Evolutionary conservation across 23 tunicate species (phyloP).

Genomic region (Clavelina lepadiformis): DNA sequence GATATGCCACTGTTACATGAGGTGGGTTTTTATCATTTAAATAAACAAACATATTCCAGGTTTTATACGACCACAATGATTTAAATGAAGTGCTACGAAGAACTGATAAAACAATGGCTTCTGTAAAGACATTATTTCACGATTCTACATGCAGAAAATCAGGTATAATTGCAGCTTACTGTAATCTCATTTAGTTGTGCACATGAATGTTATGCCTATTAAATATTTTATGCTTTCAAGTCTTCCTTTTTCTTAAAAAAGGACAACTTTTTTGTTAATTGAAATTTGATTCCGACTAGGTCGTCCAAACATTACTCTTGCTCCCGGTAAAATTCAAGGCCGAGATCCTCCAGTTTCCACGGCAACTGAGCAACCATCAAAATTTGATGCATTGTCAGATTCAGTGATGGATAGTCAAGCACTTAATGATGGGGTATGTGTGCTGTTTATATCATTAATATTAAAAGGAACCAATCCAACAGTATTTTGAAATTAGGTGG

Average conservation of each 20-base stretch:
- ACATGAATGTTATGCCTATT: no score
- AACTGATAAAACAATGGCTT: conserved; percentile 86
- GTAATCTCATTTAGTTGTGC: no score
- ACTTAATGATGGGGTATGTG: conserved; percentile 50
- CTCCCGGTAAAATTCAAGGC: conserved; percentile 42
- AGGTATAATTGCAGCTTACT: no score
- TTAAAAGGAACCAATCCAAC: no score
- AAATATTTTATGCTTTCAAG: no score
- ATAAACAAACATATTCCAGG: conserved; percentile 23
- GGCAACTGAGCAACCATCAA: conserved; percentile 72
- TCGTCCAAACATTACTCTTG: conserved; percentile 60
- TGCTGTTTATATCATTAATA: background rate
- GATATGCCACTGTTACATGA: background rate
- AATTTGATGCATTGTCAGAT: conserved; percentile 65
- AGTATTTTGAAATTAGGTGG: no score
- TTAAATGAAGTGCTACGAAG: conserved; percentile 76
- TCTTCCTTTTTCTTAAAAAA: no score
- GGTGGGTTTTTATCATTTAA: conserved; percentile 1
- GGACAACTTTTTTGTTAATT: no score
- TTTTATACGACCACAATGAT: conserved; percentile 91
- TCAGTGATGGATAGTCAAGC: conserved; percentile 82
- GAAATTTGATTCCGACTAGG: no score
- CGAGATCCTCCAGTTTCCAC: conserved; percentile 26
- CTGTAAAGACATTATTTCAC: conserved; percentile 74
- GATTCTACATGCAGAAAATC: conserved; percentile 46